Evolutionary conservation across 2,888 invertebrate genomes (phyloP).

Genomic region (Eristalis arbustorum): DNA sequence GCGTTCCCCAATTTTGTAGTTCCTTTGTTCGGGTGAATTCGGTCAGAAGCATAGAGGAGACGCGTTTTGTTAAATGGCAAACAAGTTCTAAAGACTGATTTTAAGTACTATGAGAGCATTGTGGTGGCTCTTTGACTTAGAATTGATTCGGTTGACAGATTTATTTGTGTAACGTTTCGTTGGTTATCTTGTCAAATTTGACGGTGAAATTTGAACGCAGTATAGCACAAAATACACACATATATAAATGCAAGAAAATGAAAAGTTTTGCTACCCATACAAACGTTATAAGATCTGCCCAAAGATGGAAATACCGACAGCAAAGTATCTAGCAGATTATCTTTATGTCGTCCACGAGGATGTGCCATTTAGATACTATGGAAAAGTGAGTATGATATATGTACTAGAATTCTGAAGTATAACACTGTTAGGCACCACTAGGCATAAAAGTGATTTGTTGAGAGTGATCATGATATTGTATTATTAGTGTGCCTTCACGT

Average conservation of each 20-base stretch:
- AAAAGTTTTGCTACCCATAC: constrained; percentile 77
- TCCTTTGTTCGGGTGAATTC: constrained; percentile 43
- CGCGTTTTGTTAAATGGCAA: background rate
- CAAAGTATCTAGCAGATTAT: constrained; percentile 80
- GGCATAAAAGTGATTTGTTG: constrained; percentile 24
- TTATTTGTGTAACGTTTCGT: constrained; percentile 42
- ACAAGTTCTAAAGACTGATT: constrained; percentile 22
- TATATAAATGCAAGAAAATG: constrained; percentile 80
- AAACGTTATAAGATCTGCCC: constrained; percentile 79
- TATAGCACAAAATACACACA: constrained; percentile 8
- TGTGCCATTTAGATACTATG: constrained; percentile 80
- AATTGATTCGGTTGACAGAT: constrained; percentile 36
- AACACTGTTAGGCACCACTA: constrained; percentile 14
- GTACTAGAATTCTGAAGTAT: background rate
- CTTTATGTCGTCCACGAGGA: constrained; percentile 80
- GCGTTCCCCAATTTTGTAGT: constrained; percentile 50
- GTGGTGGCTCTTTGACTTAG: constrained; percentile 6
- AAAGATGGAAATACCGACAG: constrained; percentile 80
- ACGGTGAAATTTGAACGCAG: constrained; percentile 29
- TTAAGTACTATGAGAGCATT: constrained; percentile 43
- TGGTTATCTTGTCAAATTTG: constrained; percentile 42
- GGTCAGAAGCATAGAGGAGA: constrained; percentile 38
- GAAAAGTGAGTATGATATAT: constrained; percentile 77
- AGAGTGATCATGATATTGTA: constrained; percentile 42
- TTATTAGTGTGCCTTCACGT: constrained; percentile 29